A percentile compares a stretch with the other conserved stretches of the same genome.
Evolutionary conservation across 2,888 invertebrate species (phyloP).

Genomic region (Agelastica alni): DNA sequence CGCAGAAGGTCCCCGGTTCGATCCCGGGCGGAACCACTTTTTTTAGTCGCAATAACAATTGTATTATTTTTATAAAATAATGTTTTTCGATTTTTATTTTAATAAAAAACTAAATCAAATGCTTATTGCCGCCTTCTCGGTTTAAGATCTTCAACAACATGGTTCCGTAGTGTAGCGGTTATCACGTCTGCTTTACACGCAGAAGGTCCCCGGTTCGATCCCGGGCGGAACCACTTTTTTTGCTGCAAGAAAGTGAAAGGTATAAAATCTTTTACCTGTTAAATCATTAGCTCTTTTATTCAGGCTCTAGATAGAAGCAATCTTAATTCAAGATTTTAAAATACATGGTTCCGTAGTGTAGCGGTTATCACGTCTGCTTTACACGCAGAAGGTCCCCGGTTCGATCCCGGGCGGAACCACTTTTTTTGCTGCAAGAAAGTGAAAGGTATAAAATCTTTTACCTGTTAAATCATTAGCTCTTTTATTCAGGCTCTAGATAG

Average conservation of each 20-base stretch:
- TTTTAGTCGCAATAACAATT: too few relatives aligned
- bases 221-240: constrained; percentile 52
- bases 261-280: too few relatives aligned
- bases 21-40: constrained; percentile 54
- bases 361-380: constrained; percentile 56
- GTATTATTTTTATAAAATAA: too few relatives aligned
- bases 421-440: too few relatives aligned
- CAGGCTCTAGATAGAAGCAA: neutral
- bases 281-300: neutral
- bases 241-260: too few relatives aligned
- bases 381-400: constrained; percentile 57
- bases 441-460: too few relatives aligned
- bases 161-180: constrained; percentile 56
- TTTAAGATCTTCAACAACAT: too few relatives aligned
- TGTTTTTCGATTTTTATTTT: neutral
- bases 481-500: neutral
- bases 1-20: constrained; percentile 56
- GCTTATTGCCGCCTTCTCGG: too few relatives aligned
- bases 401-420: constrained; percentile 56
- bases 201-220: constrained; percentile 56
- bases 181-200: constrained; percentile 56
- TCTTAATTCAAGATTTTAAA: neutral
- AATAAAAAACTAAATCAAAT: too few relatives aligned
- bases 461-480: neutral
- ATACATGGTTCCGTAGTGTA: constrained; percentile 51